Conservation (phyloP, 2,888 invertebrate genomes). For the Toxonevra muliebris region DNA sequence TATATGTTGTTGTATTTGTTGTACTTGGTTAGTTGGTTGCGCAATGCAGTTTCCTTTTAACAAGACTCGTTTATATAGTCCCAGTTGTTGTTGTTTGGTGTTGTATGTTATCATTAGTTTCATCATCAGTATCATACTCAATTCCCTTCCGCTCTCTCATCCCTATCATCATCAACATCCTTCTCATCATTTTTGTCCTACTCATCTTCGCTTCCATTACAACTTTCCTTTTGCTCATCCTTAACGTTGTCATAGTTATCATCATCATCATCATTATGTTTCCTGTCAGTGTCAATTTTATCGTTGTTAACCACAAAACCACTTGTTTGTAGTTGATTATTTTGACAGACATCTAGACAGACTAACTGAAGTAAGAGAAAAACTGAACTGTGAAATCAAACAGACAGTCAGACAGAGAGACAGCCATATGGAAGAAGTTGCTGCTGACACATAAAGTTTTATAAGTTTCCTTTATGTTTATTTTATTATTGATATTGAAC, state of each 20-base stretch:
- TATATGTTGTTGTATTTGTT: conserved; percentile 16
- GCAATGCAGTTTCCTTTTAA: conserved; percentile 34
- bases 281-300: conserved; percentile 30
- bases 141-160: conserved; percentile 42
- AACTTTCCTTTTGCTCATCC: conserved; percentile 6
- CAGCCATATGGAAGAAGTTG: no score
- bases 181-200: conserved; percentile 17
- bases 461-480: no score
- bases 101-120: conserved; percentile 33
- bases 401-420: no score
- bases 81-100: neutral
- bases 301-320: conserved; percentile 29
- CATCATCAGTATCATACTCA: conserved; percentile 53
- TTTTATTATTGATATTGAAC: no score
- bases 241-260: conserved; percentile 20
- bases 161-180: conserved; percentile 2
- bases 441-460: no score
- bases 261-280: conserved; percentile 26
- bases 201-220: conserved; percentile 18
- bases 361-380: neutral
- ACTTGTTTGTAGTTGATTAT: conserved; percentile 29
- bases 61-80: conserved; percentile 2
- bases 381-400: no score
- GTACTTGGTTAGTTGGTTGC: no score
- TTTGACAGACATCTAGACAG: conserved; percentile 25